phyloP scores from a whole-genome alignment of 2,797 vertebrate species.

The Danio tinwini region DNA sequence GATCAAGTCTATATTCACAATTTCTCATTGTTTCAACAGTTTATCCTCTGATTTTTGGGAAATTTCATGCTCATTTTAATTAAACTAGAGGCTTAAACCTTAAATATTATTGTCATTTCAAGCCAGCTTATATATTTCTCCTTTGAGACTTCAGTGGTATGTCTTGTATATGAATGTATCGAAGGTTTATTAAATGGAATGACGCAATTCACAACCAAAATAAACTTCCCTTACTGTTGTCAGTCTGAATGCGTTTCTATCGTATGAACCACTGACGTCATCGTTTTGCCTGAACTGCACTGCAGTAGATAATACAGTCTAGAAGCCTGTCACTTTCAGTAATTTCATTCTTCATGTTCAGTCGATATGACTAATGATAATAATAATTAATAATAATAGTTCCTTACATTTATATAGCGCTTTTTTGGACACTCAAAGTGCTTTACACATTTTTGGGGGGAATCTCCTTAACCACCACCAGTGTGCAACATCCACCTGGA shows the following conservation, averaged over 20 bases:
- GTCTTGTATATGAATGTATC: constrained; percentile 59
- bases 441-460: too few species aligned
- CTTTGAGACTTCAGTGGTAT: constrained; percentile 19
- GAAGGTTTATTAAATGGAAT: constrained; percentile 41
- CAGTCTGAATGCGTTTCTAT: constrained; percentile 19
- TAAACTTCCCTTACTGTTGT: constrained; percentile 60
- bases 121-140: constrained; percentile 12
- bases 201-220: constrained; percentile 47
- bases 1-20: constrained; percentile 15
- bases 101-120: constrained; percentile 31
- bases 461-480: too few species aligned
- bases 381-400: too few species aligned
- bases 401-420: too few species aligned
- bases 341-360: neutral
- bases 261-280: neutral
- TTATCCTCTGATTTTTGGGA: neutral
- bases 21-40: constrained; percentile 2
- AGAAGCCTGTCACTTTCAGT: neutral
- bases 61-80: constrained; percentile 23
- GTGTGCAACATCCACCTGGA: too few species aligned
- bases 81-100: constrained; percentile 43
- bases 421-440: too few species aligned
- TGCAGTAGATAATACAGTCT: neutral
- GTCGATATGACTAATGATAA: neutral
- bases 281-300: neutral